A percentile compares a stretch with the other conserved stretches of the same genome.
Evolutionary conservation across 2,113 vertebrate species (phyloP).

Genomic region (Crocuta crocuta): DNA sequence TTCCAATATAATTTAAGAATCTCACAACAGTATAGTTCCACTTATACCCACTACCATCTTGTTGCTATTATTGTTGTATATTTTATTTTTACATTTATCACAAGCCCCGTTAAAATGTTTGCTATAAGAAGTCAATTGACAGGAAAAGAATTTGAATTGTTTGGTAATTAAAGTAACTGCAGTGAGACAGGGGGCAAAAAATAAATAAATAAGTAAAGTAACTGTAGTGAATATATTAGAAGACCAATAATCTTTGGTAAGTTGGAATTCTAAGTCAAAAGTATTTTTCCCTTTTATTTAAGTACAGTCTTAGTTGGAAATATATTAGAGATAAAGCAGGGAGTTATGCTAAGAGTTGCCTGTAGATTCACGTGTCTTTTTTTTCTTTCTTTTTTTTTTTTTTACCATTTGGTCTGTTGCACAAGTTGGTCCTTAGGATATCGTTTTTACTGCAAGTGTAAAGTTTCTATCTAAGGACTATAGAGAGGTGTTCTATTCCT

Average conservation of each 20-base stretch:
- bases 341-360: not conserved
- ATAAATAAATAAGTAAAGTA: not conserved
- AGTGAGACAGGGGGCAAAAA: not conserved
- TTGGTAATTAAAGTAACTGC: not conserved
- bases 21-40: not conserved
- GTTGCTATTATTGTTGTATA: not conserved
- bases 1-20: not conserved
- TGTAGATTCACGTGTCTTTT: not conserved
- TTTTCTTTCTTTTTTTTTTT: not conserved
- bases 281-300: not conserved
- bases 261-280: conserved; percentile 21
- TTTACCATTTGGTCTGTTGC: not conserved
- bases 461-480: not conserved
- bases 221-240: not conserved
- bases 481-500: not conserved
- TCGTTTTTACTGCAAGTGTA: not conserved
- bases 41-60: not conserved
- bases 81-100: not conserved
- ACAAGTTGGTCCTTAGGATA: not conserved
- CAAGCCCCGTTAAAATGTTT: not conserved
- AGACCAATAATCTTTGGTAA: conserved; percentile 18
- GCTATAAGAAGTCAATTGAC: not conserved
- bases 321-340: not conserved
- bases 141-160: not conserved
- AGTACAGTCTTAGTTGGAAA: not conserved